Conservation (phyloP, 2,113 vertebrate species). For the Phylloscopus trochiloides region DNA sequence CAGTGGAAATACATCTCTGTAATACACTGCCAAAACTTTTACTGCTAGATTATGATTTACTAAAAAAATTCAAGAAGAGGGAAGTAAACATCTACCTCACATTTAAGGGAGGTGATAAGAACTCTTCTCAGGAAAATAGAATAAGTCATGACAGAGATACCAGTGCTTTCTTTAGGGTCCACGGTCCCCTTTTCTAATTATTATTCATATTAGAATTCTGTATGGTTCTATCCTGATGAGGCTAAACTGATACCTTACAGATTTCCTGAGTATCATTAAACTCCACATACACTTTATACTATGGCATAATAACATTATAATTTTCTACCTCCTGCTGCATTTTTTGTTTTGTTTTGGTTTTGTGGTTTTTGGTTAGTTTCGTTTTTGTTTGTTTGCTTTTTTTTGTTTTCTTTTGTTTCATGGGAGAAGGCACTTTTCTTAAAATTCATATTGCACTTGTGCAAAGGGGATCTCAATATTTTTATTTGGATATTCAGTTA, state of each 20-base stretch:
- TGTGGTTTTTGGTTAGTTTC: not conserved
- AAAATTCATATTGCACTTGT: not conserved
- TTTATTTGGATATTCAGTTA: not conserved
- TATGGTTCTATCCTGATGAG: not conserved
- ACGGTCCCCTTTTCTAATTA: not conserved
- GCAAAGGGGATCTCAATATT: not conserved
- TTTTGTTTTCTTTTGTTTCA: not conserved
- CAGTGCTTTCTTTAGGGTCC: not conserved
- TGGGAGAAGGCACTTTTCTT: not conserved
- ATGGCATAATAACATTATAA: not conserved
- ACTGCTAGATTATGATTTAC: slow-evolving; percentile 27
- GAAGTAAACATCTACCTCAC: not conserved
- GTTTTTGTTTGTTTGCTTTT: not conserved
- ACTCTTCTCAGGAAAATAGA: not conserved
- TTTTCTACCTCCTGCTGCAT: not conserved
- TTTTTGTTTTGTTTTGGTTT: not conserved
- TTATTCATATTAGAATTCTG: not conserved
- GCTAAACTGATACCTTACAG: not conserved
- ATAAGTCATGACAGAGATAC: not conserved
- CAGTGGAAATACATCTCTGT: not conserved
- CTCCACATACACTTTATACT: not conserved
- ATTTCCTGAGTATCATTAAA: not conserved
- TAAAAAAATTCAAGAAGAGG: not conserved
- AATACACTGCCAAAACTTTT: slow-evolving; percentile 17
- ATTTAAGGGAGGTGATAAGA: not conserved